Conservation (phyloP, 53 echinoderm and acorn worm species). For the Paelopatides confundens region DNA sequence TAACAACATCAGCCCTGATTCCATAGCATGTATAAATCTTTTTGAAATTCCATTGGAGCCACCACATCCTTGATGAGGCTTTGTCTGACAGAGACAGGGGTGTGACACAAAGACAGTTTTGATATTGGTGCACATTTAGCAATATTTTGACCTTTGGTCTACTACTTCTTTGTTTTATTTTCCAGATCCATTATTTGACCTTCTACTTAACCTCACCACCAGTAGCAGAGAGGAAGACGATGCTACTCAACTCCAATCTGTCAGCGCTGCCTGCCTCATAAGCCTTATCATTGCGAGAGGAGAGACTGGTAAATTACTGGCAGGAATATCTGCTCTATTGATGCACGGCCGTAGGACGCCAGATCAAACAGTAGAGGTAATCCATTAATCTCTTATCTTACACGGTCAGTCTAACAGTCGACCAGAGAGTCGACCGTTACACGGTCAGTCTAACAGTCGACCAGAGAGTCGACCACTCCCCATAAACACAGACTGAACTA, state of each 20-base stretch:
- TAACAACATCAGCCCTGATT: too few species aligned
- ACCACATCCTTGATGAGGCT: too few species aligned
- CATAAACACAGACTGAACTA: too few species aligned
- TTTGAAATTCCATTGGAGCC: too few species aligned
- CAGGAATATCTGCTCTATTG: slow-evolving; percentile 85
- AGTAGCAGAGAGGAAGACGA: slow-evolving; percentile 58
- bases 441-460: too few species aligned
- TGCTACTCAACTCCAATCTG: slow-evolving; percentile 59
- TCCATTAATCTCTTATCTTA: too few species aligned
- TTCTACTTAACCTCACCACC: slow-evolving; percentile 84
- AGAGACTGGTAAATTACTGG: slow-evolving; percentile 87
- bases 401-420: too few species aligned
- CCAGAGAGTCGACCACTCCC: too few species aligned
- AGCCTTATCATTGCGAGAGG: slow-evolving; percentile 92
- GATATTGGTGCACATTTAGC: background rate
- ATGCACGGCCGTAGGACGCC: slow-evolving; percentile 65
- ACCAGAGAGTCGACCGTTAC: too few species aligned
- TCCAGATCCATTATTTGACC: slow-evolving; percentile 86
- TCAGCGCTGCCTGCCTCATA: slow-evolving; percentile 85
- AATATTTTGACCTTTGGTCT: too few species aligned
- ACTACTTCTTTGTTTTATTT: background rate
- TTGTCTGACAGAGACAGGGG: too few species aligned
- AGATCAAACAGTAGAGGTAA: slow-evolving; percentile 39
- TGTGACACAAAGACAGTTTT: background rate
- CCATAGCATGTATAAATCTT: too few species aligned